phyloP scores from a whole-genome alignment of 1,140 invertebrate genomes.

The Coenobita brevimanus region DNA sequence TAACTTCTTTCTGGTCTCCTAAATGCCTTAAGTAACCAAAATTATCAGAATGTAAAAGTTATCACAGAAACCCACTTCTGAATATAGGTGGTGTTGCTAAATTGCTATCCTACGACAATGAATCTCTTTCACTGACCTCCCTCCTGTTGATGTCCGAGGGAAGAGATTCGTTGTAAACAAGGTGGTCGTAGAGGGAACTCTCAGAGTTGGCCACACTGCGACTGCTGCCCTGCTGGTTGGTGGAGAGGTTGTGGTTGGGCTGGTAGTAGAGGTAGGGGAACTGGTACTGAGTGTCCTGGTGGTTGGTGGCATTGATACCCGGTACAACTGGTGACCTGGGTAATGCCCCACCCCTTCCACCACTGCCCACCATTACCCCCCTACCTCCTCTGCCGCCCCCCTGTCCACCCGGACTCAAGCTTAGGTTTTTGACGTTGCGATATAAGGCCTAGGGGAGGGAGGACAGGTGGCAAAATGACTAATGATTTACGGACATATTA shows the following conservation, averaged over 20 bases:
- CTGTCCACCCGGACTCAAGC: slow-evolving; percentile 43
- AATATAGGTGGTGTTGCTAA: too few species aligned
- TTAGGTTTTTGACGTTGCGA: slow-evolving; percentile 59
- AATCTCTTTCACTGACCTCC: slow-evolving; percentile 34
- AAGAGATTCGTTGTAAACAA: slow-evolving; percentile 48
- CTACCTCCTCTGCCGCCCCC: too few species aligned
- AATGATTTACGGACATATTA: neutral
- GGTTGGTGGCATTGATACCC: neutral
- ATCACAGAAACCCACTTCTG: too few species aligned
- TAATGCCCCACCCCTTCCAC: too few species aligned
- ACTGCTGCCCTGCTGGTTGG: slow-evolving; percentile 37
- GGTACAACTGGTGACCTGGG: too few species aligned
- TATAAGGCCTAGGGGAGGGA: slow-evolving; percentile 45
- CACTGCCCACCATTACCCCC: too few species aligned
- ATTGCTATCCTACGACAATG: neutral
- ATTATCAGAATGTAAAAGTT: too few species aligned
- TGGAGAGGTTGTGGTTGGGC: slow-evolving; percentile 15
- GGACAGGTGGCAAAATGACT: neutral
- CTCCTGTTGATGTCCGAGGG: neutral
- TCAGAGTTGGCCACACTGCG: slow-evolving; percentile 51
- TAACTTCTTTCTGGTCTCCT: too few species aligned
- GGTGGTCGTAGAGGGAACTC: slow-evolving; percentile 55
- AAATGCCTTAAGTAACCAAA: too few species aligned
- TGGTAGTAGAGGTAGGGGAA: slow-evolving; percentile 42
- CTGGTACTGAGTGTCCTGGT: slow-evolving; percentile 28